These are phyloP conservation scores for Lanistes nyassanus DNA, from an alignment of 1,140 invertebrate species.

Conservation along the genomic window DNA sequence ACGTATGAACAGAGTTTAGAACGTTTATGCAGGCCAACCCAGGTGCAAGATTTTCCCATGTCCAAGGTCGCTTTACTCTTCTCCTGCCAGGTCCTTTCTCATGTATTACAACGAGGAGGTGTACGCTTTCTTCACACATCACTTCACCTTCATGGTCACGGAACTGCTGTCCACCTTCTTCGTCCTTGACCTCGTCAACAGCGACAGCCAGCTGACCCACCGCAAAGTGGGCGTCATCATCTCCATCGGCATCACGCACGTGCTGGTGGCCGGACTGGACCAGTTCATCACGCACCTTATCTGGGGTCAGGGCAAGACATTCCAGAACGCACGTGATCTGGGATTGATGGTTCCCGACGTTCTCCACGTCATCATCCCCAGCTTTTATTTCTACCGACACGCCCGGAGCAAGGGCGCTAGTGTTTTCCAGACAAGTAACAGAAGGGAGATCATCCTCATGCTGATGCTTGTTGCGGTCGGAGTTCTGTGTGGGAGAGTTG, in stretches of 20 bases:
- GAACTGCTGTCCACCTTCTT: slow-evolving; percentile 78
- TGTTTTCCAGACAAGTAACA: too few species aligned
- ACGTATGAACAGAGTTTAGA: too few species aligned
- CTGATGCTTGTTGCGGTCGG: too few species aligned
- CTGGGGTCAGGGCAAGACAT: slow-evolving; percentile 73
- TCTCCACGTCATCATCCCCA: slow-evolving; percentile 70
- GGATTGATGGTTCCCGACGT: slow-evolving; percentile 81
- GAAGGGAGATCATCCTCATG: too few species aligned
- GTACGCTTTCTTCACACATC: slow-evolving; percentile 72
- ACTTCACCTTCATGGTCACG: slow-evolving; percentile 76
- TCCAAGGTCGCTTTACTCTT: slow-evolving; percentile 74
- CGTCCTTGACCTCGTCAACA: slow-evolving; percentile 66
- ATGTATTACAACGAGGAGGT: slow-evolving; percentile 87
- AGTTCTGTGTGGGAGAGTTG: too few species aligned
- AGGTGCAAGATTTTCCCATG: too few species aligned
- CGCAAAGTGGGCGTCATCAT: slow-evolving; percentile 68
- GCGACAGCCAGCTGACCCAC: slow-evolving; percentile 70
- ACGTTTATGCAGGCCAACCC: too few species aligned
- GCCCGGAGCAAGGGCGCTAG: too few species aligned
- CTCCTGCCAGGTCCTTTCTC: slow-evolving; percentile 79
- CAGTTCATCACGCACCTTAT: slow-evolving; percentile 81
- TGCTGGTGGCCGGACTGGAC: slow-evolving; percentile 78
- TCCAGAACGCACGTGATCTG: slow-evolving; percentile 74
- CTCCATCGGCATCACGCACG: slow-evolving; percentile 76
- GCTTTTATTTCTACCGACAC: too few species aligned